Evolutionary conservation across 2,113 vertebrate genomes (phyloP).

Genomic region (Lasiurus borealis): DNA sequence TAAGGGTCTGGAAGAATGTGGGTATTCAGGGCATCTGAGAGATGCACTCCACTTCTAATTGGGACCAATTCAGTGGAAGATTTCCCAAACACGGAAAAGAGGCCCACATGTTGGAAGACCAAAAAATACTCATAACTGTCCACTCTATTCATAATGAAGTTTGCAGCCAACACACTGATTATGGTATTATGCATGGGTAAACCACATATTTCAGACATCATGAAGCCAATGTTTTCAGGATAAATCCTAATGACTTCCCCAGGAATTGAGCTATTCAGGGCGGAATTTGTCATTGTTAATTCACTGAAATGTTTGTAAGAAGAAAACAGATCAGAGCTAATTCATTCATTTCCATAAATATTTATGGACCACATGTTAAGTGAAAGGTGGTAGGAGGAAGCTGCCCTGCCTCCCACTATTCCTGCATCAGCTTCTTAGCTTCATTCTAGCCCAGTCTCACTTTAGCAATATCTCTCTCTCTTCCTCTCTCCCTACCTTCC

Average conservation of each 20-base stretch:
- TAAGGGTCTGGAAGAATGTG: neutral
- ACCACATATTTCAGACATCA: neutral
- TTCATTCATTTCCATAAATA: slow-evolving; percentile 35
- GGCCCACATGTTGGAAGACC: neutral
- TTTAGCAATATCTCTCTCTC: neutral
- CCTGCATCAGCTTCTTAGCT: neutral
- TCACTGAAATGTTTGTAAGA: slow-evolving; percentile 33
- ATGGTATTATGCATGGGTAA: neutral
- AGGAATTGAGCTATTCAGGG: neutral
- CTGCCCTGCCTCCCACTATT: neutral
- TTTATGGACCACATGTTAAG: neutral
- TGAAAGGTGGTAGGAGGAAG: neutral
- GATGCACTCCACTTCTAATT: neutral
- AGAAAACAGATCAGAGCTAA: neutral
- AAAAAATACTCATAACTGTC: neutral
- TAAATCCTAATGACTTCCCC: slow-evolving; percentile 39
- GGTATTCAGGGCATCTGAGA: neutral
- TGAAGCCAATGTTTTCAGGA: neutral
- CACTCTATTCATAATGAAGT: neutral
- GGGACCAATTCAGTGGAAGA: neutral
- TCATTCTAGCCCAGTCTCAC: neutral
- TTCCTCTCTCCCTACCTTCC: too few relatives aligned
- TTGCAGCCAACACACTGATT: neutral
- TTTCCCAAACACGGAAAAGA: neutral
- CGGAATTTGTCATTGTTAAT: neutral